Conservation (phyloP, 2,888 invertebrate species). For the Folsomia manolachei region DNA sequence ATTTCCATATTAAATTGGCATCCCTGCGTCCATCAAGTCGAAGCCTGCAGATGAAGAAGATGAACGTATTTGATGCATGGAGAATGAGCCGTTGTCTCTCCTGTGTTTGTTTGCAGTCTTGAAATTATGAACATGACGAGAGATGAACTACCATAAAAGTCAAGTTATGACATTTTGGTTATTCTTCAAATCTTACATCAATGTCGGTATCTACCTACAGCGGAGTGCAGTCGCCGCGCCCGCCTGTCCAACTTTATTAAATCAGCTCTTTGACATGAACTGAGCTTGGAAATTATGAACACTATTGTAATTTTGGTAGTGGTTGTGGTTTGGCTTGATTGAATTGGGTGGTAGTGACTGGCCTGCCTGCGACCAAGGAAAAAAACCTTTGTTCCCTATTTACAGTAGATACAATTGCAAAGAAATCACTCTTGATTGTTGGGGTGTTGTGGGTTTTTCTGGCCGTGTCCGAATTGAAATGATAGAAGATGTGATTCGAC, state of each 20-base stretch:
- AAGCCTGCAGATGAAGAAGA: background rate
- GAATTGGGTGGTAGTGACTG: no score
- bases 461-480: no score
- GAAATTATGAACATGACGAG: background rate
- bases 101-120: background rate
- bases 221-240: background rate
- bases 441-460: background rate
- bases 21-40: background rate
- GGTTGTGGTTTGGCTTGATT: no score
- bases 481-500: no score
- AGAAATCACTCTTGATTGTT: background rate
- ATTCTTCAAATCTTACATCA: constrained; percentile 7
- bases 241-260: background rate
- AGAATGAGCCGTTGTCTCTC: background rate
- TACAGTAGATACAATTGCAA: background rate
- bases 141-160: background rate
- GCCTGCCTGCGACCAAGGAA: no score
- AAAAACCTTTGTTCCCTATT: no score
- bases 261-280: background rate
- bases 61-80: background rate
- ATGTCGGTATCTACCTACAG: background rate
- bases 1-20: constrained; percentile 7
- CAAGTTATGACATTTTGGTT: constrained; percentile 2
- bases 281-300: no score
- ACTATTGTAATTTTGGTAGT: no score